These are phyloP conservation scores for Pogonophryne albipinna DNA, from an alignment of 2,797 vertebrate species.

Conservation along the genomic window DNA sequence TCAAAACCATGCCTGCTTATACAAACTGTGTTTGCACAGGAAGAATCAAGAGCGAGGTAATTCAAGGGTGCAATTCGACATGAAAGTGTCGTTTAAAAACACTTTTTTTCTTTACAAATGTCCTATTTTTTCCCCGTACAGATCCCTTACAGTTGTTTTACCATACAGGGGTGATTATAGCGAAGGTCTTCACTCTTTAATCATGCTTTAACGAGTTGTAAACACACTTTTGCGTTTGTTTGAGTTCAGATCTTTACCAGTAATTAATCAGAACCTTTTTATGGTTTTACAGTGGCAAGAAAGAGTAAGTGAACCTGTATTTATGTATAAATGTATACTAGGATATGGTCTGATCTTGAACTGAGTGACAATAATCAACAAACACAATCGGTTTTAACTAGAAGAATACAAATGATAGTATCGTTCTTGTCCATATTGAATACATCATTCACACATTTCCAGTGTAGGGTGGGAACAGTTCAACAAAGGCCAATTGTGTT, in stretches of 20 bases:
- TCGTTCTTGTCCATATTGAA: too few species aligned
- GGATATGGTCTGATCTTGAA: too few species aligned
- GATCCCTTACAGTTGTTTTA: neutral
- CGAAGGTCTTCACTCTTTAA: neutral
- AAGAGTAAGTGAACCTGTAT: too few species aligned
- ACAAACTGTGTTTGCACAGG: conserved; percentile 62
- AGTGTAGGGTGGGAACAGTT: too few species aligned
- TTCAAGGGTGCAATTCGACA: conserved; percentile 37
- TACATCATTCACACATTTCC: too few species aligned
- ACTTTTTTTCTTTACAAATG: conserved; percentile 30
- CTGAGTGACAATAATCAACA: too few species aligned
- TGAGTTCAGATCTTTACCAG: too few species aligned
- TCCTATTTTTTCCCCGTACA: neutral
- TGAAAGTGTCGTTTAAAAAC: conserved; percentile 44
- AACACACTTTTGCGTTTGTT: neutral
- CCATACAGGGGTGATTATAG: neutral
- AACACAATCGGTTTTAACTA: too few species aligned
- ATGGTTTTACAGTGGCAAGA: neutral
- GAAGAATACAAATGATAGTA: too few species aligned
- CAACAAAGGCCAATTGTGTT: too few species aligned
- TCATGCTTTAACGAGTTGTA: neutral
- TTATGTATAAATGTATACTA: too few species aligned
- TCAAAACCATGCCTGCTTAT: conserved; percentile 60
- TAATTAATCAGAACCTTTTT: neutral
- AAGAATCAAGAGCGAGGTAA: conserved; percentile 48